Conservation (phyloP, 1,140 invertebrate genomes). For the Orius laevigatus region DNA sequence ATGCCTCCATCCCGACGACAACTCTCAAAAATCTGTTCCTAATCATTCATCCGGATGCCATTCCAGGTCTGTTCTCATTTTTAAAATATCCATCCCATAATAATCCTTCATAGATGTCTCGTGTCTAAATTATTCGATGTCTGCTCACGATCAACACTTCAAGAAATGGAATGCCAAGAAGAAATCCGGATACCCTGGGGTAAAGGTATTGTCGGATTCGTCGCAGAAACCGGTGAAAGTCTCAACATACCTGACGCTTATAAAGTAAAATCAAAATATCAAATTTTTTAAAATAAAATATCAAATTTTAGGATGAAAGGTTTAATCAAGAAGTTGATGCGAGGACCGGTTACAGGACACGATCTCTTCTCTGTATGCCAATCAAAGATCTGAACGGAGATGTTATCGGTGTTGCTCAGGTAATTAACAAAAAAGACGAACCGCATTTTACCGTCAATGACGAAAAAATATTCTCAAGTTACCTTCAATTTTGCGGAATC, state of each 20-base stretch:
- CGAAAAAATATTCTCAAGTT: constrained; percentile 81
- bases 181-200: constrained; percentile 84
- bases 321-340: constrained; percentile 89
- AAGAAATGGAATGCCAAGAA: constrained; percentile 80
- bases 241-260: constrained; percentile 94
- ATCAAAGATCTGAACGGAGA: constrained; percentile 89
- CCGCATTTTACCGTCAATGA: constrained; percentile 66
- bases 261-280: constrained; percentile 39
- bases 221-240: constrained; percentile 78
- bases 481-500: constrained; percentile 91
- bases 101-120: constrained; percentile 39
- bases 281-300: not conserved
- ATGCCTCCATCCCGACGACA: constrained; percentile 14
- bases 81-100: not conserved
- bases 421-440: constrained; percentile 84
- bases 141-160: constrained; percentile 69
- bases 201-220: constrained; percentile 82
- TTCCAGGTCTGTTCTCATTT: constrained; percentile 6
- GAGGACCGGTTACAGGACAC: constrained; percentile 81
- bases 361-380: constrained; percentile 85
- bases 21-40: not conserved
- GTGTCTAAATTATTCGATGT: constrained; percentile 92
- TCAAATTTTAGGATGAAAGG: constrained; percentile 54
- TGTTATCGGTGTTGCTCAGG: constrained; percentile 90
- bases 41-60: constrained; percentile 17